Percentiles rank a stretch among this genome's conserved stretches.
These are phyloP conservation scores for Festucalex cinctus DNA, from an alignment of 2,113 vertebrate species.

Conservation along the genomic window DNA sequence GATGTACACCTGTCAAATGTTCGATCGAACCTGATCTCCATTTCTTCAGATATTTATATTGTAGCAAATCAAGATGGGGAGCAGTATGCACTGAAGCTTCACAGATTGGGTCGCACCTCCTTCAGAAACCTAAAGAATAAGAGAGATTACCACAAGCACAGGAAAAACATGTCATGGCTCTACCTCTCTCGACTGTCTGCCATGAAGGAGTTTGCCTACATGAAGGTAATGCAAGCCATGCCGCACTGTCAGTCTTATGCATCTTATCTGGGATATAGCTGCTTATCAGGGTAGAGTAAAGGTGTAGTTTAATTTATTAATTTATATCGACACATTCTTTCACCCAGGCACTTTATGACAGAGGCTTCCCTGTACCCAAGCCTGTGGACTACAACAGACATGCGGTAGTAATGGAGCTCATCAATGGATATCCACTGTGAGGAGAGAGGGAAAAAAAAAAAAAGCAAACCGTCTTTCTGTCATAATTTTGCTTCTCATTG, in stretches of 20 bases:
- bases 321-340: not conserved
- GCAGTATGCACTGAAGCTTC: constrained; percentile 89
- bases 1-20: not conserved
- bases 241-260: not conserved
- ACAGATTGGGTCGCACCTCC: constrained; percentile 90
- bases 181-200: constrained; percentile 96
- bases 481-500: not conserved
- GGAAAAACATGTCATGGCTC: constrained; percentile 92
- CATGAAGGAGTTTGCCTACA: constrained; percentile 98
- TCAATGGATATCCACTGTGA: constrained; percentile 93
- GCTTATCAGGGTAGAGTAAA: not conserved
- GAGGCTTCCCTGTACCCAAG: constrained; percentile 92
- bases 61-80: constrained; percentile 84
- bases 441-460: too few species aligned
- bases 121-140: constrained; percentile 96
- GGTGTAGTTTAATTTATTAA: not conserved
- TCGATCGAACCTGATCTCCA: not conserved
- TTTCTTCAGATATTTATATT: constrained; percentile 87
- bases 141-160: constrained; percentile 93
- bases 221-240: constrained; percentile 82
- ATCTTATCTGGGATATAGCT: not conserved
- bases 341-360: constrained; percentile 85
- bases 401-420: constrained; percentile 92
- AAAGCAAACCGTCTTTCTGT: not conserved
- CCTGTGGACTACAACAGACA: constrained; percentile 95